phyloP scores from a whole-genome alignment of 2,113 vertebrate species.

The Cynopterus brachyotis region DNA sequence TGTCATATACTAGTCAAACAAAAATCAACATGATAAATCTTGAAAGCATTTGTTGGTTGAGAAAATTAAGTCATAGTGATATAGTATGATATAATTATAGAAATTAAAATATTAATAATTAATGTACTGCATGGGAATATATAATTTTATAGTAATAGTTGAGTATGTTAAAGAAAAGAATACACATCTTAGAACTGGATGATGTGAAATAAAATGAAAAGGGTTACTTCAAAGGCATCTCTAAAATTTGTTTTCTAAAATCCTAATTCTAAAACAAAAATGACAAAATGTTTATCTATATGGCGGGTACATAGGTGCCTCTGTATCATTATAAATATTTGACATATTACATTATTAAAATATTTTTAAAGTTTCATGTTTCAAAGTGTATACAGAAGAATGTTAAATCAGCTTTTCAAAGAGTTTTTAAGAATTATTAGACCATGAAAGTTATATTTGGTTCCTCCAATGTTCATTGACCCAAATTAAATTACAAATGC shows the following conservation, averaged over 20 bases:
- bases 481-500: slow-evolving; percentile 72
- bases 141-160: background rate
- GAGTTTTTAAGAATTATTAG: slow-evolving; percentile 66
- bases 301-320: background rate
- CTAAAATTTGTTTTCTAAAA: slow-evolving; percentile 10
- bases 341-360: background rate
- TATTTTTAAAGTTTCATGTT: slow-evolving; percentile 24
- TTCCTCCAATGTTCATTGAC: slow-evolving; percentile 58
- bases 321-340: background rate
- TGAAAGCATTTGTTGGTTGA: background rate
- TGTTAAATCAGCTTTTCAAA: slow-evolving; percentile 56
- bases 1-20: background rate
- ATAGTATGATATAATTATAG: background rate
- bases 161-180: background rate
- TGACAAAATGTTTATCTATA: background rate
- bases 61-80: background rate
- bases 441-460: slow-evolving; percentile 65
- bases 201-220: background rate
- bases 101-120: background rate
- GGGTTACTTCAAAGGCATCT: background rate
- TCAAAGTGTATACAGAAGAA: slow-evolving; percentile 7
- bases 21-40: background rate
- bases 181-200: background rate
- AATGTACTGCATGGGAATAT: background rate
- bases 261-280: background rate